Evolutionary conservation across 1,140 invertebrate species (phyloP).

Genomic region (Pseudomyrmex cubaensis): DNA sequence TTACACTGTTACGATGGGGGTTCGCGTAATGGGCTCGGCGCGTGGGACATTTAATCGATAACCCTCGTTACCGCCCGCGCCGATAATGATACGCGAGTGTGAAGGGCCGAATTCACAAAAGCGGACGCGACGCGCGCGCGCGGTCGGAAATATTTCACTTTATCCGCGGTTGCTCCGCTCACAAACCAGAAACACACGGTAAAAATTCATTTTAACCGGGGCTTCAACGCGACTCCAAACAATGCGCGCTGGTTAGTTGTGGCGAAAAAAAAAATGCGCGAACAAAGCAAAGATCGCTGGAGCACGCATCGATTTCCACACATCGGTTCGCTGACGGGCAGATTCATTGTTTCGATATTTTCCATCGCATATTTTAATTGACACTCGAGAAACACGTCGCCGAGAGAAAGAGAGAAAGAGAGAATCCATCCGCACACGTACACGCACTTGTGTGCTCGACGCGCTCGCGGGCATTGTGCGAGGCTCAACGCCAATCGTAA

Average conservation of each 20-base stretch:
- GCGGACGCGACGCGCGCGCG: constrained; percentile 25
- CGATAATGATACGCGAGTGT: constrained; percentile 57
- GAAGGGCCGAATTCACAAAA: constrained; percentile 50
- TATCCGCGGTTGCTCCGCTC: constrained; percentile 58
- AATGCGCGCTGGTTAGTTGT: constrained; percentile 48
- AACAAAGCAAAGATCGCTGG: constrained; percentile 54
- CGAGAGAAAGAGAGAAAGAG: neutral
- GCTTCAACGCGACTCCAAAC: constrained; percentile 41
- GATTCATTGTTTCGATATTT: constrained; percentile 71
- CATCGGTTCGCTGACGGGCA: constrained; percentile 61
- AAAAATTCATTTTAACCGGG: constrained; percentile 52
- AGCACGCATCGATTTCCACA: constrained; percentile 55
- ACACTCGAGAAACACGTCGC: constrained; percentile 50
- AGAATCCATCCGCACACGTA: constrained; percentile 44
- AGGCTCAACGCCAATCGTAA: constrained; percentile 52
- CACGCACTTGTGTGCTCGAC: neutral
- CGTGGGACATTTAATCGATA: constrained; percentile 49
- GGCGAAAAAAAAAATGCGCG: constrained; percentile 12
- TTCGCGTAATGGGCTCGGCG: constrained; percentile 27
- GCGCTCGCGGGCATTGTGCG: constrained; percentile 41
- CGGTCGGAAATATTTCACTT: constrained; percentile 39
- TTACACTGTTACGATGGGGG: constrained; percentile 7
- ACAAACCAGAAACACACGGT: constrained; percentile 43
- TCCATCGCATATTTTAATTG: constrained; percentile 71
- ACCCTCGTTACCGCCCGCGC: constrained; percentile 10